Evolutionary conservation across 2,888 invertebrate genomes (phyloP), one percentile per base, ranked within the genome.

Genomic region (Noctua janthina): DNA sequence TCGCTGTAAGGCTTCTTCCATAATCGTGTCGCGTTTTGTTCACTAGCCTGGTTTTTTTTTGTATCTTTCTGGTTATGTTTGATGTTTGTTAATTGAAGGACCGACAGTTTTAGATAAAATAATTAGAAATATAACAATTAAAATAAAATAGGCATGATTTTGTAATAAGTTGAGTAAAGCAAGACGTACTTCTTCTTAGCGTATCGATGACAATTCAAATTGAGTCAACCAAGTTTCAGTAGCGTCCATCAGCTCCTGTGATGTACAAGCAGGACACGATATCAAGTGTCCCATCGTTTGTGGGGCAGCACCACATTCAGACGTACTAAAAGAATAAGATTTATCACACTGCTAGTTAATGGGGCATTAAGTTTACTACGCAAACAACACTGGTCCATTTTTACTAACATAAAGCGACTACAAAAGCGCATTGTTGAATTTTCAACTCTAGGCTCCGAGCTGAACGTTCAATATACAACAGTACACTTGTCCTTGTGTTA

Each of bases 11-110:
- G 83, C 80, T 86, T 88, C 82, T 85, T 85, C 82, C 81, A 86
- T 86, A 80, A 80, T 85, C 70, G 79, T 79, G 78, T 87, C 66
- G 75, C 66, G 77, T 86, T 83, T 82, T 59, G 68, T 87, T 83
- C 74, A 83, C 49, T 79, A 73, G 84, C 84, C 79, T 76, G 75
- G 67, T 84, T 86, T 67, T 46, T 62, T 13, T 68, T 79, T 79
- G 64, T 82, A 74, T 64, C n/a, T 66, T 29, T 81, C 62, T 79
- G 82, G 86, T 88, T 88, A 88, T 74, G 85, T 87, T 87, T 87
- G 64, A 56, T 79, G 51, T 84, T 89, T 87, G 83, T 89, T 86
- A 75, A 69, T n/a, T 64, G 13, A 70, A 20, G 79, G 88, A 49
- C 72, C 83, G 87, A 77, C 84, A 79, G 79, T 51, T 13, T 8